A percentile compares a stretch with the other conserved stretches of the same genome.
phyloP scores from a whole-genome alignment of 1,140 invertebrate species.

The Argopecten irradians region DNA sequence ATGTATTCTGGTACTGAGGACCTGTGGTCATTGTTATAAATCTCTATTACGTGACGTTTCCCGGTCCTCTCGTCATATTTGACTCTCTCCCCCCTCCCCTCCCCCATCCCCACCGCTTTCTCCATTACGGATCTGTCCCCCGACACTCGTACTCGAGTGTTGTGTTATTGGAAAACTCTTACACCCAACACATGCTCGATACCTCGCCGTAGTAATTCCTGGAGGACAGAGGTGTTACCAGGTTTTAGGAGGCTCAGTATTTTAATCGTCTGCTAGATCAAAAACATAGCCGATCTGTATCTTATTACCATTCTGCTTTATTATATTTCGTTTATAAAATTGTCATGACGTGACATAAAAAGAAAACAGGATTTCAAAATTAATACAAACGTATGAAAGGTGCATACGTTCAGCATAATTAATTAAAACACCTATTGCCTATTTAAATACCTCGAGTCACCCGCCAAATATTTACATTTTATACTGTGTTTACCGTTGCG shows the following conservation, averaged over 20 bases:
- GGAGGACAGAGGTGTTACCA: neutral
- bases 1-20: neutral
- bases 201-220: neutral
- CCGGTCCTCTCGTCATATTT: neutral
- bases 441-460: neutral
- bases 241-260: neutral
- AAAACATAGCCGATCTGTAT: neutral
- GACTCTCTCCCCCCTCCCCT: neutral
- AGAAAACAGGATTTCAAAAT: neutral
- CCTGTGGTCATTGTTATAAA: neutral
- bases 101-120: neutral
- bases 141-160: neutral
- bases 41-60: neutral
- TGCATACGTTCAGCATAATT: neutral
- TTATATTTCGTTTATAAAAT: neutral
- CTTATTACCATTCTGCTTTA: neutral
- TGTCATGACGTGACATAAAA: neutral
- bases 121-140: conserved; percentile 2
- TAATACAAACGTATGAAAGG: neutral
- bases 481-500: neutral
- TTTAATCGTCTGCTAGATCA: neutral
- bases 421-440: neutral
- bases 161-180: neutral
- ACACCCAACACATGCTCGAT: neutral
- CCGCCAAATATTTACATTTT: neutral